Conservation (phyloP, 2,113 vertebrate species). For the Leptobrachium leishanense region DNA sequence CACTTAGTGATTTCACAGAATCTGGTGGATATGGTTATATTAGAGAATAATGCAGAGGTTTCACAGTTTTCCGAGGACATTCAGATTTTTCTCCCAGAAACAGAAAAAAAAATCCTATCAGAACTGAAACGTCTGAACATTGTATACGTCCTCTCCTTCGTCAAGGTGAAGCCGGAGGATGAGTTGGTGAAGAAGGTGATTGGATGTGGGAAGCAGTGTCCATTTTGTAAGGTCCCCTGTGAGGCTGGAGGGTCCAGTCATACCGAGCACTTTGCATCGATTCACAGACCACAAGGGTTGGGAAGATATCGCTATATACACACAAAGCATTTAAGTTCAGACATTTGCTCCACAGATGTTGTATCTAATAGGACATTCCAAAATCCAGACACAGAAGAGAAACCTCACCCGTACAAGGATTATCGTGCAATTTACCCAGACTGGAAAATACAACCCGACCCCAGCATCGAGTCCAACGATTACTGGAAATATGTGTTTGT, state of each 20-base stretch:
- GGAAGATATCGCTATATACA: conserved; percentile 10
- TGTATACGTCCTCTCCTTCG: conserved; percentile 5
- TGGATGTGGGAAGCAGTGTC: too few species aligned
- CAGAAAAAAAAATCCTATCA: conserved; percentile 1
- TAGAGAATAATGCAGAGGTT: too few species aligned
- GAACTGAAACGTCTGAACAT: background rate
- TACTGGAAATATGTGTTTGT: conserved; percentile 32
- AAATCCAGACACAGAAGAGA: background rate
- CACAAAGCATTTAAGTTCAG: background rate
- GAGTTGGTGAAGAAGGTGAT: too few species aligned
- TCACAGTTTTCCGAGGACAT: background rate
- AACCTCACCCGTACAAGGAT: conserved; percentile 31
- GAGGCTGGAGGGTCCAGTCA: too few species aligned
- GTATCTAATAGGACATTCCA: background rate
- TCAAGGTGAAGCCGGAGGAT: background rate
- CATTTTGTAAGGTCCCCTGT: too few species aligned
- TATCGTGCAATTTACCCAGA: conserved; percentile 57
- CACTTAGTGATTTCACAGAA: too few species aligned
- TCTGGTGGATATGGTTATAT: too few species aligned
- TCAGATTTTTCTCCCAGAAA: background rate
- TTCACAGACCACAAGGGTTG: too few species aligned
- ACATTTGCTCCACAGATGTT: conserved; percentile 16
- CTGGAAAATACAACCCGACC: conserved; percentile 49
- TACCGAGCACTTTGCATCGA: too few species aligned
- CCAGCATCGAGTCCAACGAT: too few species aligned